Percentiles rank a stretch among this genome's conserved stretches.
phyloP scores from a whole-genome alignment of 2,797 vertebrate species.

The Hypotaenidia philippensis region DNA sequence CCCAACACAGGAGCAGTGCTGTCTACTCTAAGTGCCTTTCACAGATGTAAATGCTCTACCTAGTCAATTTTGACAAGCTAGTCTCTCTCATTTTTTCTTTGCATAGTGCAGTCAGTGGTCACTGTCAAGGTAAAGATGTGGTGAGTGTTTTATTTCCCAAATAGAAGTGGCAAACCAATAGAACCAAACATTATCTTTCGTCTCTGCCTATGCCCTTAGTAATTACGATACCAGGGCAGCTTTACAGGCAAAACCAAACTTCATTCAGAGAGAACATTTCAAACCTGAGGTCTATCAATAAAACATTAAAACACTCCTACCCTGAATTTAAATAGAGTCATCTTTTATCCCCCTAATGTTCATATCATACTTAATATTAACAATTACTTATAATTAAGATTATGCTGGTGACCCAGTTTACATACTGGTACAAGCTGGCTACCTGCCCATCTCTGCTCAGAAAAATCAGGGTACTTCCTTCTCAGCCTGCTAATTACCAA shows the following conservation, averaged over 20 bases:
- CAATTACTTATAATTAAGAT: neutral
- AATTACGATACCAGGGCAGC: neutral
- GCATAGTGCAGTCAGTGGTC: neutral
- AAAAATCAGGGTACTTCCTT: conserved; percentile 63
- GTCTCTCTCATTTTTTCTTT: neutral
- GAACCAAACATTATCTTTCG: neutral
- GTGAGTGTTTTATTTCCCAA: neutral
- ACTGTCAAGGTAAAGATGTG: neutral
- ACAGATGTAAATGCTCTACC: neutral
- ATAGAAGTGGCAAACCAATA: neutral
- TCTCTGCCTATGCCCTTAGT: neutral
- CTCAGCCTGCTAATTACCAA: conserved; percentile 62
- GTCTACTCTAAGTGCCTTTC: neutral
- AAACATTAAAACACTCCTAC: neutral
- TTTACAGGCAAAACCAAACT: neutral
- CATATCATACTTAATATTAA: neutral
- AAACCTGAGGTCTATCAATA: neutral
- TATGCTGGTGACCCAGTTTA: conserved; percentile 48
- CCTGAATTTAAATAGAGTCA: neutral
- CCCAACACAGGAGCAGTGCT: neutral
- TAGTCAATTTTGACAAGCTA: neutral
- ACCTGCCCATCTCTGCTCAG: conserved; percentile 47
- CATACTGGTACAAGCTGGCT: conserved; percentile 21
- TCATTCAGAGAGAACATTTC: neutral
- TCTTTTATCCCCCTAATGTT: neutral